These are phyloP conservation scores for Petrosia ficiformis DNA, from an alignment of 37 sponge, comb jelly and placozoan genomes.

Conservation along the genomic window DNA sequence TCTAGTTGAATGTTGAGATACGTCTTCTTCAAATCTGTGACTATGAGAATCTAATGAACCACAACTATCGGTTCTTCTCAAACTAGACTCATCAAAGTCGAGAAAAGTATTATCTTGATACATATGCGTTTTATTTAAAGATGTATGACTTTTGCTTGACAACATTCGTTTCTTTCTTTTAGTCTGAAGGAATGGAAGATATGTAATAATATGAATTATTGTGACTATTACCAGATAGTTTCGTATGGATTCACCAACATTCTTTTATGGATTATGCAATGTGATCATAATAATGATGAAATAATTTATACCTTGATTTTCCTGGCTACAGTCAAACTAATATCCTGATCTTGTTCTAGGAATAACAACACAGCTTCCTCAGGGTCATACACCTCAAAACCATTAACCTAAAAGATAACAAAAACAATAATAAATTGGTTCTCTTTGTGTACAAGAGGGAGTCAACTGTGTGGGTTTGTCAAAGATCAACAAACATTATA, in stretches of 20 bases:
- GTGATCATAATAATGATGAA: no score
- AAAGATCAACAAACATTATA: neutral
- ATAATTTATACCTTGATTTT: constrained; percentile 45
- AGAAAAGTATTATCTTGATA: neutral
- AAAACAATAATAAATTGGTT: no score
- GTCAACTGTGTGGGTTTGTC: neutral
- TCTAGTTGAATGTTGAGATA: neutral
- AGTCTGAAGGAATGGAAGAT: no score
- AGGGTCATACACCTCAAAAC: constrained; percentile 69
- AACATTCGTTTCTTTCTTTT: neutral
- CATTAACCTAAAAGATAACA: constrained; percentile 60
- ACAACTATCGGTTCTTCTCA: constrained; percentile 75
- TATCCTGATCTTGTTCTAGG: constrained; percentile 81
- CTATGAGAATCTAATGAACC: constrained; percentile 68
- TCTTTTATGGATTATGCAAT: no score
- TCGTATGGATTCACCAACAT: no score
- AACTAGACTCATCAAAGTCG: neutral
- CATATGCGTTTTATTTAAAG: no score
- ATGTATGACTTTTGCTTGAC: neutral
- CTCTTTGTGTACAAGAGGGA: no score
- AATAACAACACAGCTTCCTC: constrained; percentile 78
- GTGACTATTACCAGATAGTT: no score
- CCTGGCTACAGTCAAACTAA: constrained; percentile 76
- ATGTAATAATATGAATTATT: no score
- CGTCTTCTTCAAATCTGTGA: neutral